A percentile compares a stretch with the other conserved stretches of the same genome.
Conservation (phyloP, 2,797 vertebrate species). For the Anguilla anguilla region DNA sequence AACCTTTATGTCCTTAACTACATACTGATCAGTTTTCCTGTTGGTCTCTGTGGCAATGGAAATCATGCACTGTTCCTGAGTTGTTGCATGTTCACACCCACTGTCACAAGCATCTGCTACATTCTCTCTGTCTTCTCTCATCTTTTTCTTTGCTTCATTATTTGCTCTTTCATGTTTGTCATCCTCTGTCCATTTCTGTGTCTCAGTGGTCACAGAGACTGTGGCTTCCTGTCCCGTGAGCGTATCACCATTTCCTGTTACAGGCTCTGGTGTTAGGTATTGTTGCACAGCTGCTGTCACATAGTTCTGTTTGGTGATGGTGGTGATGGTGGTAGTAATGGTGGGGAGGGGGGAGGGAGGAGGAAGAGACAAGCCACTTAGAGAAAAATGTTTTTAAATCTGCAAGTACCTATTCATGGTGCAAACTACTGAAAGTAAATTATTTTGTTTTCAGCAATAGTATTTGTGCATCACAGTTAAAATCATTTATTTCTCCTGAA, state of each 20-base stretch:
- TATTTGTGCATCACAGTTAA: too few species aligned
- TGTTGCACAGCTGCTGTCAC: conserved; percentile 65
- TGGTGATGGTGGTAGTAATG: background rate
- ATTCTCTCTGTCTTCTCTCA: conserved; percentile 21
- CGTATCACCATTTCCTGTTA: conserved; percentile 32
- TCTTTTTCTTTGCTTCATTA: background rate
- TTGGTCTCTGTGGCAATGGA: conserved; percentile 31
- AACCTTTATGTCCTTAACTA: conserved; percentile 20
- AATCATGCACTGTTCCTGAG: conserved; percentile 41
- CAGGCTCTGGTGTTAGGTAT: conserved; percentile 59
- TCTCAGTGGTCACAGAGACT: background rate
- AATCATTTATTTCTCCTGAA: too few species aligned
- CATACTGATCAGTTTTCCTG: background rate
- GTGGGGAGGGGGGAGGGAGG: background rate
- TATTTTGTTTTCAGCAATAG: too few species aligned
- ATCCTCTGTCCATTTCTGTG: background rate
- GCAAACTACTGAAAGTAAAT: background rate
- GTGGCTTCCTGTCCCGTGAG: conserved; percentile 20
- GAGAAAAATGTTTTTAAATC: background rate
- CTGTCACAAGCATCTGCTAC: background rate
- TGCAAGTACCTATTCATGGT: background rate
- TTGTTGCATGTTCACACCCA: conserved; percentile 36
- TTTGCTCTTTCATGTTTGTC: conserved; percentile 15
- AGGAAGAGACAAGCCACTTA: background rate
- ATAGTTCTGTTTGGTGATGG: conserved; percentile 63